Conservation (phyloP, 53 echinoderm and acorn worm species). For the Stichopus horrens region DNA sequence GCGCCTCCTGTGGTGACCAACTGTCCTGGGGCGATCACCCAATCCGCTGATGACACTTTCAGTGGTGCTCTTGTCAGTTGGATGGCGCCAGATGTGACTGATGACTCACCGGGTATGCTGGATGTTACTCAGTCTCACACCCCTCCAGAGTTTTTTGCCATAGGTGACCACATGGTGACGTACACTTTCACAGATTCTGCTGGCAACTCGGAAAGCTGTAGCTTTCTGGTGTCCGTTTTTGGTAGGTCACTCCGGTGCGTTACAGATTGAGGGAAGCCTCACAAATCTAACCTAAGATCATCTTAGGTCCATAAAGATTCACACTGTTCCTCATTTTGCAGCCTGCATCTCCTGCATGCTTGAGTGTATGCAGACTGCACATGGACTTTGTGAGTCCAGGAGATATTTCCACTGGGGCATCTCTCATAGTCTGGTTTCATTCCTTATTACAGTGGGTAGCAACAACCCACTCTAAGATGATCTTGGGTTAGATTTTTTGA, state of each 20-base stretch:
- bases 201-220: slow-evolving; percentile 12
- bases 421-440: no score
- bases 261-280: no score
- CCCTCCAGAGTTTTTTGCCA: slow-evolving; percentile 33
- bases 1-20: slow-evolving; percentile 30
- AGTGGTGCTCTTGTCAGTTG: slow-evolving; percentile 28
- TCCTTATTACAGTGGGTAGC: no score
- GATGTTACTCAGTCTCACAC: neutral
- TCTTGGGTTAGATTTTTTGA: no score
- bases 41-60: neutral
- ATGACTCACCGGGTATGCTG: slow-evolving; percentile 33
- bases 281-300: no score
- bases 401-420: no score
- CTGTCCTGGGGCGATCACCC: slow-evolving; percentile 14
- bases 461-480: no score
- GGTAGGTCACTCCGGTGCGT: neutral
- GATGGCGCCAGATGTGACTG: slow-evolving; percentile 36
- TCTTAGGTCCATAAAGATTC: no score
- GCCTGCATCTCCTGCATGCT: no score
- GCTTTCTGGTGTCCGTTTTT: slow-evolving; percentile 23
- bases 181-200: slow-evolving; percentile 37
- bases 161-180: slow-evolving; percentile 18
- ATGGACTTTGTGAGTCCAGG: no score
- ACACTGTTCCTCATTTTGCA: no score
- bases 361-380: no score